A percentile compares a stretch with the other conserved stretches of the same genome.
Conservation (phyloP, 2,113 vertebrate species). For the Zonotrichia leucophrys region DNA sequence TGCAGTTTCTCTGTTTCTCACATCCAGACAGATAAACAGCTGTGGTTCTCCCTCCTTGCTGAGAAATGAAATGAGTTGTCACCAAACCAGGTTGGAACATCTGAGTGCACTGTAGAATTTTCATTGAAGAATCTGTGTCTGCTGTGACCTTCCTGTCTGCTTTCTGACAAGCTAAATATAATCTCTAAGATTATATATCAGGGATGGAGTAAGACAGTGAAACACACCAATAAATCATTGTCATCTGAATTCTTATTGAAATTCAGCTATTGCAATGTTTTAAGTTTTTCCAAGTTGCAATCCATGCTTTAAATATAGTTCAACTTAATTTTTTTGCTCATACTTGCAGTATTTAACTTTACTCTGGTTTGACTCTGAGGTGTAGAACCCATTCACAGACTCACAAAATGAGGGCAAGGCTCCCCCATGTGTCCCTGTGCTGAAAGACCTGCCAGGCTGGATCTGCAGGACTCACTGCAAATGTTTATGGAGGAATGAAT, state of each 20-base stretch:
- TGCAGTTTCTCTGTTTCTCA: neutral
- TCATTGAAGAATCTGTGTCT: neutral
- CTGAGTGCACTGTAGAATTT: neutral
- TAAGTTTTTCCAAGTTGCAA: neutral
- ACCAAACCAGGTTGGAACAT: neutral
- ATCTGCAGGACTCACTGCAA: neutral
- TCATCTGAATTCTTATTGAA: neutral
- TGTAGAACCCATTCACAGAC: neutral
- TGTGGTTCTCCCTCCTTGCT: neutral
- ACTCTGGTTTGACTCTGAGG: neutral
- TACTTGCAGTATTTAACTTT: neutral
- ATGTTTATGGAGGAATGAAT: neutral
- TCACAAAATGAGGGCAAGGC: neutral
- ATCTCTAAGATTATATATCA: neutral
- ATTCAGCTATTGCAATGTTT: neutral
- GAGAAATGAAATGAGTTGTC: neutral
- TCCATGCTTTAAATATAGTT: neutral
- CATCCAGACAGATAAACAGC: neutral
- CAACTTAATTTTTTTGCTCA: neutral
- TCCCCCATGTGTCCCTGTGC: neutral
- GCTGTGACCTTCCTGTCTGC: neutral
- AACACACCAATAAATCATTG: neutral
- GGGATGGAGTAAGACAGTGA: neutral
- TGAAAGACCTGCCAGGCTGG: neutral
- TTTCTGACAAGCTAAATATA: neutral